phyloP scores from a whole-genome alignment of 2,113 vertebrate species.

The Halichoerus grypus region DNA sequence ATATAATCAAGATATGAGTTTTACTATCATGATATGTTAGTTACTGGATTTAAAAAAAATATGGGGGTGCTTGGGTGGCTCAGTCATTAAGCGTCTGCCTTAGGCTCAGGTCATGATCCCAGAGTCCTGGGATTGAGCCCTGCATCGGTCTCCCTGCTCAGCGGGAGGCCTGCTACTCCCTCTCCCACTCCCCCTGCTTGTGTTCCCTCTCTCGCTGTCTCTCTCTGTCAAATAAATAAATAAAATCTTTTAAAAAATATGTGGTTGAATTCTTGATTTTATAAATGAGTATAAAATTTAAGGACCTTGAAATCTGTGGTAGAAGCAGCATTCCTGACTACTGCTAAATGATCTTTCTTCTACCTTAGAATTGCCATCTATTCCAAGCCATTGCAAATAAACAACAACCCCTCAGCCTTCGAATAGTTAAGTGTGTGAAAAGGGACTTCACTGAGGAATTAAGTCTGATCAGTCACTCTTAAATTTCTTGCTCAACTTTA shows the following conservation, averaged over 20 bases:
- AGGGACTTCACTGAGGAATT: constrained; percentile 20
- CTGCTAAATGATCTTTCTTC: background rate
- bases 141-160: too few species aligned
- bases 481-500: constrained; percentile 44
- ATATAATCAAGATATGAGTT: background rate
- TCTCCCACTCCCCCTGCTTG: too few species aligned
- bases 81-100: too few species aligned
- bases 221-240: too few species aligned
- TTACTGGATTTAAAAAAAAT: background rate
- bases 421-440: constrained; percentile 4
- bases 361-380: background rate
- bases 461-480: constrained; percentile 23
- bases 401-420: background rate
- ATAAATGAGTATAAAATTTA: constrained; percentile 40
- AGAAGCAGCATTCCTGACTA: constrained; percentile 9
- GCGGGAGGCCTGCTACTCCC: too few species aligned
- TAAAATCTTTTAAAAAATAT: too few species aligned
- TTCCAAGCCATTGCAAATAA: constrained; percentile 43
- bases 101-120: too few species aligned
- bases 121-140: too few species aligned
- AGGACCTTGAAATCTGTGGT: background rate
- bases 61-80: too few species aligned
- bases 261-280: constrained; percentile 20
- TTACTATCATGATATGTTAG: background rate
- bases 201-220: too few species aligned